phyloP scores from a whole-genome alignment of 1,140 invertebrate genomes.

The Theocolax elegans region DNA sequence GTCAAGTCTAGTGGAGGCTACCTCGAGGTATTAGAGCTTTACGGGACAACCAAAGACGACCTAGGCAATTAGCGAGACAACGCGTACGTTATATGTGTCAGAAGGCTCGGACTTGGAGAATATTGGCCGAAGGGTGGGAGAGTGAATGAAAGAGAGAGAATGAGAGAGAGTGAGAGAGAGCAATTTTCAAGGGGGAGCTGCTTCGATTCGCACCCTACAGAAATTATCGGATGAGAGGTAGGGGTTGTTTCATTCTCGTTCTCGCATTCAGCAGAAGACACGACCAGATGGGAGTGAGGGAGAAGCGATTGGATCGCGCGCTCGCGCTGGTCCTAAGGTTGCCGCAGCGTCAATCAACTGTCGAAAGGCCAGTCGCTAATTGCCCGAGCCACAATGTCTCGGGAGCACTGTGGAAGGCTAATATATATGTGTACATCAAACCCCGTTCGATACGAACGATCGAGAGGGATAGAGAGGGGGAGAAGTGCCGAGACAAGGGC shows the following conservation, averaged over 20 bases:
- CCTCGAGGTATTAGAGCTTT: too few species aligned
- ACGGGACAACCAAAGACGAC: constrained; percentile 12
- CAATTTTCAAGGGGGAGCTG: background rate
- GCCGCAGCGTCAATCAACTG: constrained; percentile 23
- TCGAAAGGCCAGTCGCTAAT: constrained; percentile 35
- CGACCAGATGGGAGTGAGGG: background rate
- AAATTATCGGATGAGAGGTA: constrained; percentile 20
- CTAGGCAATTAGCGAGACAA: constrained; percentile 4
- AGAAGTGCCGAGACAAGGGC: too few species aligned
- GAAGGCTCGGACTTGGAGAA: background rate
- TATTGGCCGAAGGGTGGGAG: too few species aligned
- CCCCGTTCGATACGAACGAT: too few species aligned
- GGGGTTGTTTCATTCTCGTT: too few species aligned
- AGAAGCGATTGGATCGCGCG: constrained; percentile 3
- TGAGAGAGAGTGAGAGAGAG: too few species aligned
- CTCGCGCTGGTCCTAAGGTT: background rate
- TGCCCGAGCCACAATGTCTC: background rate
- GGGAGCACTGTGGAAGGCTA: too few species aligned
- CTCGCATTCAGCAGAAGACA: background rate
- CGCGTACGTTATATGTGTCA: background rate
- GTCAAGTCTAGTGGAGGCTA: too few species aligned
- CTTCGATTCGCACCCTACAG: constrained; percentile 26
- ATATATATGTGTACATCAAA: constrained; percentile 12
- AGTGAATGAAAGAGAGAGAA: too few species aligned
- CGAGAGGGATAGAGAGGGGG: background rate